Conservation (phyloP, 2,113 vertebrate species). For the Montifringilla adamsi region DNA sequence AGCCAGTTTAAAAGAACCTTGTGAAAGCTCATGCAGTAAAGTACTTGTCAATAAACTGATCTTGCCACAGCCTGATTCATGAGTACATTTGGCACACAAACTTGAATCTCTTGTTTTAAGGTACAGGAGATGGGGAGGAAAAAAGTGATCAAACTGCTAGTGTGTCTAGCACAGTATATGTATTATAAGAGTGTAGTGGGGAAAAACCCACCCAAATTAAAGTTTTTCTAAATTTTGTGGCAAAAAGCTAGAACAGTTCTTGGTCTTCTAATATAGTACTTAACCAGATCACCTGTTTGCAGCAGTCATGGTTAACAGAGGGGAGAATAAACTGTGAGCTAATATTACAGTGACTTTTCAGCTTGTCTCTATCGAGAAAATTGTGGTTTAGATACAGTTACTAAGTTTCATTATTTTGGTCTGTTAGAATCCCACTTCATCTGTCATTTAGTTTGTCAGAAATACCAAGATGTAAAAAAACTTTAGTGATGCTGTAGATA, state of each 20-base stretch:
- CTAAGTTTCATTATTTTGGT: background rate
- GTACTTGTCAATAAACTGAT: background rate
- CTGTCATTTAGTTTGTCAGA: background rate
- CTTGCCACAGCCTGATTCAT: background rate
- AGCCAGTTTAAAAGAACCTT: background rate
- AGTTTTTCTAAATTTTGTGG: background rate
- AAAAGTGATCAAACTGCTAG: background rate
- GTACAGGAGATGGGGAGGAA: background rate
- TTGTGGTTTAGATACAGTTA: background rate
- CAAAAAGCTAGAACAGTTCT: background rate
- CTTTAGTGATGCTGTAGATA: background rate
- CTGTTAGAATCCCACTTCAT: background rate
- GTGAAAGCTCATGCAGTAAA: background rate
- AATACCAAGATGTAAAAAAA: background rate
- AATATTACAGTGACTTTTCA: background rate
- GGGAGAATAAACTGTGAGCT: background rate
- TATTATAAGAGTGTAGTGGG: background rate
- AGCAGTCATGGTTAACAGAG: background rate
- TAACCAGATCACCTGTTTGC: background rate
- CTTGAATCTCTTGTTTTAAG: background rate
- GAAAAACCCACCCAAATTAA: background rate
- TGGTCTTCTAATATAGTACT: background rate
- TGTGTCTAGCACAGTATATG: background rate
- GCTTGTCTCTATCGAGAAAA: background rate
- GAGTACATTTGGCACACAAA: background rate